Evolutionary conservation across 2,797 vertebrate genomes (phyloP), one percentile per base, ranked within the genome.

Genomic region (Tapera naevia): DNA sequence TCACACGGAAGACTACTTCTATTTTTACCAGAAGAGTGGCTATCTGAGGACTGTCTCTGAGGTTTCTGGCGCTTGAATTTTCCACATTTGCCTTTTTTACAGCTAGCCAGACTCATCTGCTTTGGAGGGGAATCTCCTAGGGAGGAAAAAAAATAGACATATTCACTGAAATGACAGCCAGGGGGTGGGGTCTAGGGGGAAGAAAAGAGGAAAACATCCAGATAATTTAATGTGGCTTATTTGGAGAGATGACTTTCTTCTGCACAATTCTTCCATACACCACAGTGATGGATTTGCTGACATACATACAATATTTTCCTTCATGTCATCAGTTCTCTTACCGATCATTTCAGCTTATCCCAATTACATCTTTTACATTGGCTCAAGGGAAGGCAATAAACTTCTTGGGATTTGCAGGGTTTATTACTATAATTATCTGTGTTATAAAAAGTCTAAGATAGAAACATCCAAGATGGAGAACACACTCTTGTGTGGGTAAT

Each of bases 1-100:
- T 56, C 60, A 53, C 25, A 69, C 12, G 84, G 78, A 86, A 95
- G 87, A 71, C 74, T 32, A 37, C 45, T 71, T 41, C 69, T 89
- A 13, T 51, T 82, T 43, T 80, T 88, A 60, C 8, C 79, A 9
- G 97, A 97, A 51, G 96, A 83, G 10, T 97, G 97, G 91, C 97
- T 98, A 95, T 97, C 97, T 2, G 92, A 97, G 1, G 97, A 98
- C 56, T 86, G 88, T 82, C 86, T 96, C 10, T 97, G 98, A 32
- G 96, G 96, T 93, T 98, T 99, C 84, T 98, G 97, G 3, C 96
- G 97, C 93, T 98, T 99, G 96, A 97, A 97, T 95, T 98, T 98
- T 80, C 96, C 97, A 58, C 93, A 98, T 74, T 97, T 98, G 90
- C 97, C 94, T 82, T 97, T 98, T 94, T 97, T 98, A 91, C 94